phyloP scores from a whole-genome alignment of 2,113 vertebrate species.

The Thunnus maccoyii region DNA sequence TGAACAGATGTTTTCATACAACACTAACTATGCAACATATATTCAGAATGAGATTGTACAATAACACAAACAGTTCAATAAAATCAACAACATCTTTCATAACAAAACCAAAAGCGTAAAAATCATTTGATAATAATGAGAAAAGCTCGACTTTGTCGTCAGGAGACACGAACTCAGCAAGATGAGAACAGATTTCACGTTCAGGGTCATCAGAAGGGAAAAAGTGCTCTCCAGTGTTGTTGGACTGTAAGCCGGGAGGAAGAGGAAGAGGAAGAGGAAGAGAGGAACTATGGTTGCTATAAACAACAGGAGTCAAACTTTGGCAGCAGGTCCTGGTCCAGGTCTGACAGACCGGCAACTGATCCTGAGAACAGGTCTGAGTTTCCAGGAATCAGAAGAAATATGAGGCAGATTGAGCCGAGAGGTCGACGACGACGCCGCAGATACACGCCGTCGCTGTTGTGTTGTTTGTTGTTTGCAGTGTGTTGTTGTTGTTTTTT shows the following conservation, averaged over 20 bases:
- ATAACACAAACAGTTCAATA: not conserved
- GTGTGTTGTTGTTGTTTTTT: too few relatives aligned
- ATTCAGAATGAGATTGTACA: not conserved
- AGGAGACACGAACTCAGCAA: not conserved
- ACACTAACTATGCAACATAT: not conserved
- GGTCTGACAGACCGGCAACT: too few relatives aligned
- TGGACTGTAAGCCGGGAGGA: conserved; percentile 13
- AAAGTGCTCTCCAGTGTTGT: conserved; percentile 40
- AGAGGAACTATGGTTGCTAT: conserved; percentile 16
- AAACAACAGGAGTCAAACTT: conserved; percentile 29
- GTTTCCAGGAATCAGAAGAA: conserved; percentile 33
- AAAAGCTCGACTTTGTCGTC: not conserved
- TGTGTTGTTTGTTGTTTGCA: too few relatives aligned
- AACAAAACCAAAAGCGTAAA: conserved; percentile 8
- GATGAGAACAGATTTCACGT: not conserved
- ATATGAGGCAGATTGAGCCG: not conserved
- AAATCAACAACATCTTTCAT: conserved; percentile 16
- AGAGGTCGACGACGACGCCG: not conserved
- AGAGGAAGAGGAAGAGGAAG: conserved; percentile 32
- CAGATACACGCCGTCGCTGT: too few relatives aligned
- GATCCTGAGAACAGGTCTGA: not conserved
- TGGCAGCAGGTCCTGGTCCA: too few relatives aligned
- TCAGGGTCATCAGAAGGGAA: not conserved
- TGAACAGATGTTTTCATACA: not conserved
- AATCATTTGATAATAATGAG: not conserved